Percentiles rank a stretch among this genome's conserved stretches.
Conservation (phyloP, 2,888 invertebrate species). For the Drosophila leonis region DNA sequence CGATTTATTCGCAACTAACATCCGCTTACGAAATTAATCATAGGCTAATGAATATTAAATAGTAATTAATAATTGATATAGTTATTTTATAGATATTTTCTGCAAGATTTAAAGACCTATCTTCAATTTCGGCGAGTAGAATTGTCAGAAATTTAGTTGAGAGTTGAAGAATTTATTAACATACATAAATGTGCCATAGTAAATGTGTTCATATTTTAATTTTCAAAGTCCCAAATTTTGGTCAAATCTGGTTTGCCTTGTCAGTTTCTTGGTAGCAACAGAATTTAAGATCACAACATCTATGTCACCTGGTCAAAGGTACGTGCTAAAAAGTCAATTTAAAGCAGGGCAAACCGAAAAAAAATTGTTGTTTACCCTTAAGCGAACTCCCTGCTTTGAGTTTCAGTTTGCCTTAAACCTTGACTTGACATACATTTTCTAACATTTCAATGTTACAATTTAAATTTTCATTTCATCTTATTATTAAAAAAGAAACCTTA, state of each 20-base stretch:
- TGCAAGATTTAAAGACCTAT: background rate
- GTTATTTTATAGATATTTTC: background rate
- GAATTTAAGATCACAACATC: background rate
- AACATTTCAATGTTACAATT: background rate
- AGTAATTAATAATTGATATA: background rate
- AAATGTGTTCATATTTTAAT: background rate
- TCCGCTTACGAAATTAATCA: background rate
- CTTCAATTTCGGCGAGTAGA: background rate
- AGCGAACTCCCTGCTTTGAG: background rate
- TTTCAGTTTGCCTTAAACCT: background rate
- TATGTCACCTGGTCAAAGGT: background rate
- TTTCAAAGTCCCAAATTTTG: background rate
- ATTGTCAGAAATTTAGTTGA: background rate
- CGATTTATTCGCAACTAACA: conserved; percentile 10
- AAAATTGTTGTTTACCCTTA: background rate
- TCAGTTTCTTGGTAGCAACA: background rate
- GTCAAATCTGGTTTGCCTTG: background rate
- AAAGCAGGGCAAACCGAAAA: background rate
- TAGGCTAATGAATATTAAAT: conserved; percentile 1
- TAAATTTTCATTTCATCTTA: background rate
- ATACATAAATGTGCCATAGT: background rate
- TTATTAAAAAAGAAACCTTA: background rate
- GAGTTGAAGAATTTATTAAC: background rate
- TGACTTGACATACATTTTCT: background rate
- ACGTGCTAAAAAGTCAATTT: conserved; percentile 2